Conservation (phyloP, 1,140 invertebrate genomes). For the Eubasilissa regina region DNA sequence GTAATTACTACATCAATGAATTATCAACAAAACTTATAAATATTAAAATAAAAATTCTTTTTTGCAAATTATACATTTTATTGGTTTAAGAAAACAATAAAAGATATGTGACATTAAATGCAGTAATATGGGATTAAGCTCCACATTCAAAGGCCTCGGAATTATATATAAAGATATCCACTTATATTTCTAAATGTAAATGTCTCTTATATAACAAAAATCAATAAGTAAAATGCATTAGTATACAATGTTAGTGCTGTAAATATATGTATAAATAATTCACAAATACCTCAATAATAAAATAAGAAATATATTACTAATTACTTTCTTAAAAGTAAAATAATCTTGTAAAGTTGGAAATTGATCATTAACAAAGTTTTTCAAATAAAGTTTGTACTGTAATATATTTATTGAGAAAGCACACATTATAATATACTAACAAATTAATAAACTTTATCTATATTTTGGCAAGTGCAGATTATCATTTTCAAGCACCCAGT, state of each 20-base stretch:
- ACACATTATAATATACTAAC: no score
- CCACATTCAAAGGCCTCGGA: conserved; percentile 24
- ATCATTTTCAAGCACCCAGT: no score
- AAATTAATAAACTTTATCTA: no score
- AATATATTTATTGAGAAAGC: no score
- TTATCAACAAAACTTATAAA: no score
- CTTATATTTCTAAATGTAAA: background rate
- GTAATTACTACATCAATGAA: no score
- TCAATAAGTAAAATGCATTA: background rate
- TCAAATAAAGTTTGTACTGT: no score
- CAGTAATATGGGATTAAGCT: conserved; percentile 17
- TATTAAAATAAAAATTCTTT: conserved; percentile 46
- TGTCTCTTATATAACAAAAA: conserved; percentile 24
- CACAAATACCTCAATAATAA: background rate
- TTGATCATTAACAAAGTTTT: no score
- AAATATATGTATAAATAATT: background rate
- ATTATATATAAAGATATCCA: conserved; percentile 2
- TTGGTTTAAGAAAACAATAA: conserved; percentile 12
- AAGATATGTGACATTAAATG: conserved; percentile 28
- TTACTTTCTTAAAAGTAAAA: no score
- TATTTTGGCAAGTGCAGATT: no score
- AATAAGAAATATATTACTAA: no score
- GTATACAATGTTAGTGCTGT: background rate
- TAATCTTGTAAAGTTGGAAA: no score
- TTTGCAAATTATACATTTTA: conserved; percentile 34